These are phyloP conservation scores for Choloepus hoffmanni DNA, from an alignment of 2,113 vertebrate genomes.

Conservation along the genomic window DNA sequence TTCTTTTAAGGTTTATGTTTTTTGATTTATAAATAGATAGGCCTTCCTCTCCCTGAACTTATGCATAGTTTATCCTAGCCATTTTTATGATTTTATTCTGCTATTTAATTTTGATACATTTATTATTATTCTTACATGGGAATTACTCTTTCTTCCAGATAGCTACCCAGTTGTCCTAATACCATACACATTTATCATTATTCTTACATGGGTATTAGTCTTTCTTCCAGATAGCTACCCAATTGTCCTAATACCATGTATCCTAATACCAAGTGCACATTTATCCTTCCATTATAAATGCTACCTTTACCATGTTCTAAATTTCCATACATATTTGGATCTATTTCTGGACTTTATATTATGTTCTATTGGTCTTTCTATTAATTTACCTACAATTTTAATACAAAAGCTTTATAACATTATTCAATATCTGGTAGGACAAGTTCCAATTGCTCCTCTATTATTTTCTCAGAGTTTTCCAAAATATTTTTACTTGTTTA, in stretches of 20 bases:
- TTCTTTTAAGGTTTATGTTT: not conserved
- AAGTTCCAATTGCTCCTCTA: not conserved
- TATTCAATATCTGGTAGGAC: not conserved
- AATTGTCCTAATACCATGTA: not conserved
- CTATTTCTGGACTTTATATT: not conserved
- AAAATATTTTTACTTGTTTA: not conserved
- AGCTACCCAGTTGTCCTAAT: not conserved
- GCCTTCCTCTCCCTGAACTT: not conserved
- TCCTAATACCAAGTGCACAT: not conserved
- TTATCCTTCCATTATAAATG: not conserved
- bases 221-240: not conserved
- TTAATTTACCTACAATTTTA: not conserved
- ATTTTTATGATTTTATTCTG: not conserved
- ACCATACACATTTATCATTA: not conserved
- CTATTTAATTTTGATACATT: not conserved
- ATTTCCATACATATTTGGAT: not conserved
- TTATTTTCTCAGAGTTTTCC: not conserved
- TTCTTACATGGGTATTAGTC: not conserved
- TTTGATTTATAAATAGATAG: not conserved
- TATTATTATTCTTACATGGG: not conserved
- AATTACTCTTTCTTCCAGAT: not conserved
- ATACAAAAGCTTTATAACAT: not conserved
- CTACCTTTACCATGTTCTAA: not conserved
- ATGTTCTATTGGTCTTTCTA: not conserved
- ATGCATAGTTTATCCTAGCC: not conserved